phyloP scores from a whole-genome alignment of 2,797 vertebrate species.

The Glyptemys insculpta region DNA sequence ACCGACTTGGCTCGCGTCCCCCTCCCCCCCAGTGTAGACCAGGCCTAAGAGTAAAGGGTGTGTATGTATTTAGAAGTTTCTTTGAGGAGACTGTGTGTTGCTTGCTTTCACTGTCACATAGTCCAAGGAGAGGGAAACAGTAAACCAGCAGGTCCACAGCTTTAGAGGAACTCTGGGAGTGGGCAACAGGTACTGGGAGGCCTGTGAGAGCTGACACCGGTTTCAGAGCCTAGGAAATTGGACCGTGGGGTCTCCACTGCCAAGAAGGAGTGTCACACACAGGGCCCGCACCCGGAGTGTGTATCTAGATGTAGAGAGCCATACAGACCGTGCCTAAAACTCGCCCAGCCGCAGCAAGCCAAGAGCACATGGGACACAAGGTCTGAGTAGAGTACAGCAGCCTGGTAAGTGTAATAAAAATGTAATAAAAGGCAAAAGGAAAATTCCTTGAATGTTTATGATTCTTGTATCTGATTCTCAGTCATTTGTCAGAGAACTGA shows the following conservation, averaged over 20 bases:
- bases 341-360: background rate
- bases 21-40: too few relatives aligned
- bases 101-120: background rate
- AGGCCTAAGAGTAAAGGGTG: background rate
- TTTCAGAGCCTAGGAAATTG: background rate
- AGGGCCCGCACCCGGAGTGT: accelerated
- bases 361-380: background rate
- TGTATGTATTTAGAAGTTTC: background rate
- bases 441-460: background rate
- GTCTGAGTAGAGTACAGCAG: background rate
- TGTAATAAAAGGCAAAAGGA: background rate
- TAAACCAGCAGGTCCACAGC: background rate
- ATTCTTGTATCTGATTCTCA: background rate
- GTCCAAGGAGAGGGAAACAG: background rate
- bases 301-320: background rate
- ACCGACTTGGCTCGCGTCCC: too few relatives aligned
- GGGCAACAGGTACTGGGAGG: background rate
- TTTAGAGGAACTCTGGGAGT: background rate
- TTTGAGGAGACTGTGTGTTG: background rate
- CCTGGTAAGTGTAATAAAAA: background rate
- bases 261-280: accelerated
- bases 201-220: background rate
- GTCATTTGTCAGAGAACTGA: background rate
- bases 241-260: background rate
- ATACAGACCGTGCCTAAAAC: background rate